Conservation (phyloP, 1,140 invertebrate species). For the Leptinotarsa lineolata region DNA sequence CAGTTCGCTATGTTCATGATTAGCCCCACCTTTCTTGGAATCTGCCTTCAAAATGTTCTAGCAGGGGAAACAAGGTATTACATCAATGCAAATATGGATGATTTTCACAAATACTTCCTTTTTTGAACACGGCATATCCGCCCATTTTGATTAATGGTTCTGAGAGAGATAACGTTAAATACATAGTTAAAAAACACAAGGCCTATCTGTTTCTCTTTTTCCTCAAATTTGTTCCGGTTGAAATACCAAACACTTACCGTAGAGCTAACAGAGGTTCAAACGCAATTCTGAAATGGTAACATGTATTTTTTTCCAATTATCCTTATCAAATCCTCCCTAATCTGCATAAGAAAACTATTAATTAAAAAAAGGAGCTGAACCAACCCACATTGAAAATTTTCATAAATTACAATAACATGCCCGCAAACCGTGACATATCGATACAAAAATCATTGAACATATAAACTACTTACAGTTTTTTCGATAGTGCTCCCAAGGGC, state of each 20-base stretch:
- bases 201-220: background rate
- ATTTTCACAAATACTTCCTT: too few species aligned
- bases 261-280: background rate
- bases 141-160: too few species aligned
- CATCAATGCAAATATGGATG: too few species aligned
- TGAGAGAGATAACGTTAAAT: too few species aligned
- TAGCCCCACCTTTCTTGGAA: too few species aligned
- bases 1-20: too few species aligned
- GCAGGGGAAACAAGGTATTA: too few species aligned
- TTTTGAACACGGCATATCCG: too few species aligned
- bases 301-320: conserved; percentile 5
- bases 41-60: too few species aligned
- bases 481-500: background rate
- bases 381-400: background rate
- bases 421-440: background rate
- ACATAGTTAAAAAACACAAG: too few species aligned
- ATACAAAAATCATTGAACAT: background rate
- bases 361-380: background rate
- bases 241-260: background rate
- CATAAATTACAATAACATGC: background rate
- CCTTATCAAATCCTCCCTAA: background rate
- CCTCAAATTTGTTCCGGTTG: background rate
- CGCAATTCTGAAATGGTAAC: background rate
- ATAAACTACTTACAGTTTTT: background rate
- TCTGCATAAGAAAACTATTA: background rate